Evolutionary conservation across 1,140 invertebrate species (phyloP), one percentile per base, ranked within the genome.

Genomic region (Drosophila quadrilineata): DNA sequence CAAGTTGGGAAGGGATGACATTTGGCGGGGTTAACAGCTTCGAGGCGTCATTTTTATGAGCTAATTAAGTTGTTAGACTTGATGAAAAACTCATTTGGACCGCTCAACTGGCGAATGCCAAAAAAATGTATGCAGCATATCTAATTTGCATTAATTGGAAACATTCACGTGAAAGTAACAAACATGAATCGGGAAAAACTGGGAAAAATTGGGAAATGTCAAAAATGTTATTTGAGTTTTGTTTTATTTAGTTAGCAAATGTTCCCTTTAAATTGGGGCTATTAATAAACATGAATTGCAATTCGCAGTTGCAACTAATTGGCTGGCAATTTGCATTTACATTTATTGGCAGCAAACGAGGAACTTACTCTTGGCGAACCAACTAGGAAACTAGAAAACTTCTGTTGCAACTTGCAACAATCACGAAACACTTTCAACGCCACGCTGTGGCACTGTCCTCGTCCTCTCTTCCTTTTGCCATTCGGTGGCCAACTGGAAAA

Each of bases 61-160:
- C 79, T 85, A 85, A 85, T 85, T 85, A 85, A 85, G 79, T 85
- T 85, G 80, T 85, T 85, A 85, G 79, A 68, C 79, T 63, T 85
- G 79, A 85, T 85, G 79, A 86, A 85, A 85, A 85, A 85, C 71
- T 86, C 79, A 75, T 85, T 85, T 85, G 54, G 38, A 69, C 63
- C 50, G 56, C 35, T 50, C 46, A 14, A 24, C 50, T 41, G 21
- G 10, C 14, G 36, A 29, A 38, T 17, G 28, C 48, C 19, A 49
- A 28, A 22, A 14, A 45, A 28, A 28, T 28, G 43, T 26, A 26
- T n/a, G 50, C 50, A 36, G 59, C 73, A 85, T 85, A 79, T 79
- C 79, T 84, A 74, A 84, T 84, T 84, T 84, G 73, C 77, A 84
- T 84, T 84, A 84, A 84, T 84, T 84, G 73, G 54, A 53, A 77